Base-by-base conservation (phyloP, 2,888 invertebrate genomes). In the Plagiodera versicolora region DNA sequence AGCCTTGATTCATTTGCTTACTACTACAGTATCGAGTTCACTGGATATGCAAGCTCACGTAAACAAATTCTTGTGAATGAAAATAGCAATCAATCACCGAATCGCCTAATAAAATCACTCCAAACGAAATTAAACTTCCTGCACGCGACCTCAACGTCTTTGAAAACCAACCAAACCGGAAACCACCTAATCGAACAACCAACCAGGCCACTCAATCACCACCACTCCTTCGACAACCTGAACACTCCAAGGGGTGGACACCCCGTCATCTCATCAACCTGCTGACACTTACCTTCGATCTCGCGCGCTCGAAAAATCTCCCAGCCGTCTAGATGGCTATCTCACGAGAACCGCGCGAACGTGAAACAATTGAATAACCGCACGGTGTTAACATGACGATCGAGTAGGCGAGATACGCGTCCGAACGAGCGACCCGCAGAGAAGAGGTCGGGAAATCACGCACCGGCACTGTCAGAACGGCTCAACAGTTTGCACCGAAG, bases 401-500 rank as follows among this genome's bases (percentile, higher is more conserved):
- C 64, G 68, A n/a, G n/a, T n/a, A 64, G 62, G 64, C 70, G 76
- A 74, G 63, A 57, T 10, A 9, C 9, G 9, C 32, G 32, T 2
- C 51, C 55, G 30, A 49, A 24, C 24, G 56, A 56, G 58, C 56
- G 56, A 28, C 56, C 61, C 61, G 59, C 61, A 57, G n/a, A 56
- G 59, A 54, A 28, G 10, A 32, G 28, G 28, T 28, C 28, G 56
- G 49, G 47, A 56, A 30, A 58, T 54, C 65, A 65, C 65, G 65
- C 65, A 60, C 63, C 58, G 53, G 17, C 39, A 17, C 46, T 50
- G 50, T 55, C 32, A 19, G 67, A 59, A 64, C 67, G 66, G 70
- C 67, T 75, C 74, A 75, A 76, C 78, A 81, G 82, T 82, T 82
- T 74, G 73, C 71, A 74, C 74, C 75, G 75, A 75, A 76, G 75